Conservation (phyloP, 23 tunicate species). For the Ciona savignyi region DNA sequence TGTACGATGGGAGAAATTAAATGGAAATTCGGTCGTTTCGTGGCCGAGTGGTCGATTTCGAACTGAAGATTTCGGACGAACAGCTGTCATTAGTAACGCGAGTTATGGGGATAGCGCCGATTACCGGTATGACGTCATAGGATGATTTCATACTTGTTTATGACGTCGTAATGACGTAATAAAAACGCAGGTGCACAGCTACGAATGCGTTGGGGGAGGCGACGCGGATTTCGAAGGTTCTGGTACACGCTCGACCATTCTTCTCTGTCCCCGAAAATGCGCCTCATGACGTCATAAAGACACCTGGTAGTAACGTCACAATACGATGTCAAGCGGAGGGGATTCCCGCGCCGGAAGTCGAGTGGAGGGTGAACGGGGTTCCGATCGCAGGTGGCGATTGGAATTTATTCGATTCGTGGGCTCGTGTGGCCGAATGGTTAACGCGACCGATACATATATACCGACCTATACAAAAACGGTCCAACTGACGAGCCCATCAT, state of each 20-base stretch:
- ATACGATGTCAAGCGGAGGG: slow-evolving; percentile 60
- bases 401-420: background rate
- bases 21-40: slow-evolving; percentile 12
- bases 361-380: slow-evolving; percentile 61
- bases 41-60: slow-evolving; percentile 26
- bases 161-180: background rate
- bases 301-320: slow-evolving; percentile 51
- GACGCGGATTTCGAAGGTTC: slow-evolving; percentile 7
- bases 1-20: slow-evolving; percentile 16
- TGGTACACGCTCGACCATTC: slow-evolving; percentile 54
- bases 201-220: slow-evolving; percentile 10
- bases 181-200: slow-evolving; percentile 32
- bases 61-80: slow-evolving; percentile 19
- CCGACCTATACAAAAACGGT: too few relatives aligned
- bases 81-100: slow-evolving; percentile 18
- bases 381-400: slow-evolving; percentile 24
- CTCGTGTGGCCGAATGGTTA: too few relatives aligned
- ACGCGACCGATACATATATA: too few relatives aligned
- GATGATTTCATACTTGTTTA: background rate
- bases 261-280: slow-evolving; percentile 17
- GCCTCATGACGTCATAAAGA: slow-evolving; percentile 37
- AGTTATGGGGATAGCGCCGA: slow-evolving; percentile 8
- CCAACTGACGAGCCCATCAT: too few relatives aligned
- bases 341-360: slow-evolving; percentile 35
- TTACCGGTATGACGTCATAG: slow-evolving; percentile 18